Evolutionary conservation across 2,113 vertebrate species (phyloP), one percentile per base, ranked within the genome.

Genomic region (Cyanoramphus novaezelandiae): DNA sequence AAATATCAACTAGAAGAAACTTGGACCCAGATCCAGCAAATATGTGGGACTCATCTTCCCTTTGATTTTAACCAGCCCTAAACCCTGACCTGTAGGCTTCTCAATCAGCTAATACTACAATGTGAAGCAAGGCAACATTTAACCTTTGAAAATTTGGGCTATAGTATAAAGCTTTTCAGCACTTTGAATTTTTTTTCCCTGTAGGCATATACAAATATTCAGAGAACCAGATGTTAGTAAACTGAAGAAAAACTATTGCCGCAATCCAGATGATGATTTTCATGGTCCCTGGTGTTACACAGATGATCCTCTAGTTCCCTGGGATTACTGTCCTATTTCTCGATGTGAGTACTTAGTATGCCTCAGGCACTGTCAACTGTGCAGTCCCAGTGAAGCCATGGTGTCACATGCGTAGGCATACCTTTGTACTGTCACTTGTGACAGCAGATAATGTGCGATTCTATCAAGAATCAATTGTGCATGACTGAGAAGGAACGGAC

Each of bases 221-320:
- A 98, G 97, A 97, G 98, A 98, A 95, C 98, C 98, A 95, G 98
- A 97, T 96, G 97, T 98, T 65, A 98, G 98, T 86, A 98, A 98
- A 88, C 96, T 99, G 95, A 99, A 98, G 94, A 98, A 97, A 95
- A 99, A 98, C 97, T 99, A 98, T 97, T 99, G 99, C 95, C 98
- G 99, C 92, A 99, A 99, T 97, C 99, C 99, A 47, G 99, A 99
- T 83, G 98, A 99, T 70, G 99, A 99, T 98, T 99, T 99, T 88
- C 99, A 99, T 13, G 99, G 99, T n/a, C 99, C 99, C 59, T 99
- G 99, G 99, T 99, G 99, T 97, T 99, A 99, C 95, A 99, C 99
- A 37, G 99, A 98, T 94, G 98, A 98, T 96, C 98, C 99, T 82
- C 98, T 98, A 3, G 84, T 99, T 95, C 98, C 98, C 64, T 99